Evolutionary conservation across 1,140 invertebrate species (phyloP).

Genomic region (Metopolophium dirhodum): DNA sequence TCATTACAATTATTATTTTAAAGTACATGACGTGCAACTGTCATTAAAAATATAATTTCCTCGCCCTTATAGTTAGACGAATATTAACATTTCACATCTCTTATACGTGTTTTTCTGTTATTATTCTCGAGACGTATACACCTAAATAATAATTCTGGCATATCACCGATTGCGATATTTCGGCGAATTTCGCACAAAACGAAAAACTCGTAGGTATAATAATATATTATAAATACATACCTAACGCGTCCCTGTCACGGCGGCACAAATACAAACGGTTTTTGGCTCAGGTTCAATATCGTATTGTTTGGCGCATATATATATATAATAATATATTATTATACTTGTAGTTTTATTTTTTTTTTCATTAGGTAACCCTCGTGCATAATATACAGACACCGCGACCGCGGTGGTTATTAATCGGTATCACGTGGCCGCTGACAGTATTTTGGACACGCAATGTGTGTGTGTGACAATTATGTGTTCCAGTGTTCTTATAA

Average conservation of each 20-base stretch:
- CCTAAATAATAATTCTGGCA: too few relatives aligned
- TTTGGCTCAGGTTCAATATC: neutral
- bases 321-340: neutral
- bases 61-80: neutral
- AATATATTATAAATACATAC: neutral
- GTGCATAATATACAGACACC: neutral
- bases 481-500: neutral
- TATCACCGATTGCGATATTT: neutral
- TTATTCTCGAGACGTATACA: neutral
- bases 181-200: neutral
- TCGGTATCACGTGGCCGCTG: neutral
- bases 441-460: neutral
- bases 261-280: neutral
- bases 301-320: neutral
- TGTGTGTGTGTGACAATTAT: conserved; percentile 20
- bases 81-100: too few relatives aligned
- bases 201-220: neutral
- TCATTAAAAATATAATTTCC: neutral
- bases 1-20: neutral
- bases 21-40: neutral
- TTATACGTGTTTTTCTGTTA: neutral
- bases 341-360: neutral
- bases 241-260: neutral
- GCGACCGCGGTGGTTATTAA: neutral
- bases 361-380: neutral